Base-by-base conservation (phyloP, 2,113 vertebrate species). In the Mirza zaza region DNA sequence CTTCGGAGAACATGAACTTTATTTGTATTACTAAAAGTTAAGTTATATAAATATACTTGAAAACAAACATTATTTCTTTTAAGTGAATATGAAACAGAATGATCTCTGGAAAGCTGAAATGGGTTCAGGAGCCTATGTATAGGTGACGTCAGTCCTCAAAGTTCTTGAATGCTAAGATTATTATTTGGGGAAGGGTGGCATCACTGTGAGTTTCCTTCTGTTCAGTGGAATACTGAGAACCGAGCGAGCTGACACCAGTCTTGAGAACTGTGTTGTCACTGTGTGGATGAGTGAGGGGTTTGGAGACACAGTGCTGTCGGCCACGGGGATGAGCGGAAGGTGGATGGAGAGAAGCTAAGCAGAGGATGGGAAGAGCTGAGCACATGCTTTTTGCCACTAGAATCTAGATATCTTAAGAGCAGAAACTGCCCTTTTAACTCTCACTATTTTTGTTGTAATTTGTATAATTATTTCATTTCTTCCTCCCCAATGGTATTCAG, bases 121-220 rank as follows among this genome's bases (percentile, higher is more conserved):
- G 6, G 14, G 12, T 13, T 5, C 23, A 7, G 0, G 12, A n/a
- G 32, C 13, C n/a, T 55, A 2, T 27, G 3, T n/a, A 10, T 6
- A 3, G 65, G 32, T 23, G 5, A 57, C 0, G 6, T 4, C 12
- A 50, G 2, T 87, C 15, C 18, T 45, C 57, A 5, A 5, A 2
- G 23, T 20, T 18, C 32, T 39, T 34, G 21, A 18, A 32, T 15
- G n/a, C 85, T 50, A 34, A 4, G 32, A 48, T 1, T 1, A 17
- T 7, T 36, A 11, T 39, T 36, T 57, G 39, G 77, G 39, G 57
- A 80, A 5, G 12, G 34, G 39, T 18, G 17, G 15, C 32, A 27
- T 55, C 59, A 34, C 23, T 0, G 0, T 0, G 20, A 23, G 45
- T 42, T 3, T 8, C 9, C 32, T 36, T 68, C 55, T 61, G 59